Percentiles rank a stretch among this genome's conserved stretches.
Conservation (phyloP, 2,888 invertebrate species). For the Chaetoderma sp. region DNA sequence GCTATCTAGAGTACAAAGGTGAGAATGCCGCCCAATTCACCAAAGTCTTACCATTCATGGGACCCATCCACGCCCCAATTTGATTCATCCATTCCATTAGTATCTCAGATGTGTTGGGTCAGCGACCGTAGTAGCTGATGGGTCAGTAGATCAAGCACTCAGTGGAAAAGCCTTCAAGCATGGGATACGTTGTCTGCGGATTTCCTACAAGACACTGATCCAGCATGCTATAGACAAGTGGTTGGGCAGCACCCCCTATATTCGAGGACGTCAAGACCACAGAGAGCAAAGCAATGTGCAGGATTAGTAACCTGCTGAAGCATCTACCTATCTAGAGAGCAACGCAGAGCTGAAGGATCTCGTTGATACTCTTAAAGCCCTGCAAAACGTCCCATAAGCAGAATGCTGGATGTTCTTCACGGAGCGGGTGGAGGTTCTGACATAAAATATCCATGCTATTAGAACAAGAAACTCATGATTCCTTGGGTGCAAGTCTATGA, state of each 20-base stretch:
- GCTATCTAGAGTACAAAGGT: background rate
- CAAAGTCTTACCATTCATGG: background rate
- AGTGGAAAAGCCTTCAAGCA: background rate
- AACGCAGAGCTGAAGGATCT: background rate
- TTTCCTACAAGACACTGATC: background rate
- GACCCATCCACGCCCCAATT: background rate
- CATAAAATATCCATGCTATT: background rate
- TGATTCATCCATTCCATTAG: background rate
- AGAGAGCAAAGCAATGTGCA: too few relatives aligned
- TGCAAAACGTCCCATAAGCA: background rate
- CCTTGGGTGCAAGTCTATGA: slow-evolving; percentile 5
- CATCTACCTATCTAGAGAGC: background rate
- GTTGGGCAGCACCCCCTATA: background rate
- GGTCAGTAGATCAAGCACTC: slow-evolving; percentile 1
- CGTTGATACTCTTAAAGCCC: background rate
- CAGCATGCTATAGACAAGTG: background rate
- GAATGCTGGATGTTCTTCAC: background rate
- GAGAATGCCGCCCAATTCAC: background rate
- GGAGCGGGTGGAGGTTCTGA: too few relatives aligned
- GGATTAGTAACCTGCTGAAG: background rate
- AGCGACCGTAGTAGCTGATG: slow-evolving; percentile 2
- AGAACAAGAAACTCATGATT: slow-evolving; percentile 3
- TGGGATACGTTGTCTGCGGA: background rate
- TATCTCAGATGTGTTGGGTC: background rate
- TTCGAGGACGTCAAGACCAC: too few relatives aligned